These are phyloP conservation scores for Sebastes paucispinis DNA, from an alignment of 2,797 vertebrate genomes.

Conservation along the genomic window DNA sequence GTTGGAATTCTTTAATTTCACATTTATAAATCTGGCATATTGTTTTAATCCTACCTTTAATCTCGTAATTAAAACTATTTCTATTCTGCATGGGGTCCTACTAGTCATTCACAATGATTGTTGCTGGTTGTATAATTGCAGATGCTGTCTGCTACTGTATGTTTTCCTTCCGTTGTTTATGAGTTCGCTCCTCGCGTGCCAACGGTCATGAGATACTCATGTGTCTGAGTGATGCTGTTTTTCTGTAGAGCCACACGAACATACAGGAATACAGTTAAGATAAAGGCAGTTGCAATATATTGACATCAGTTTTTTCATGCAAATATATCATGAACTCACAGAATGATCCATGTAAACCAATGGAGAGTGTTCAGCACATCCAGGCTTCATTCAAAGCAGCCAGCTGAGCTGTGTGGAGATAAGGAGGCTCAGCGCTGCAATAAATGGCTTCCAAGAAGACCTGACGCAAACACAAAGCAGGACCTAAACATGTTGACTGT, in stretches of 20 bases:
- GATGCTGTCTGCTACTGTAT: neutral
- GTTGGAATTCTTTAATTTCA: neutral
- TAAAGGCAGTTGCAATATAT: neutral
- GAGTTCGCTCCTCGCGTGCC: neutral
- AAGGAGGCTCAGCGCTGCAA: slow-evolving; percentile 10
- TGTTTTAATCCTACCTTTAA: neutral
- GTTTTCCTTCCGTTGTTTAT: neutral
- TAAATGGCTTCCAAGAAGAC: neutral
- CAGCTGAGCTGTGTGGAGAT: slow-evolving; percentile 22
- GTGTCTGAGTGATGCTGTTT: neutral
- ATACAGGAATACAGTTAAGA: neutral
- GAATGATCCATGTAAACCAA: neutral
- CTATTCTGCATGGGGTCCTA: neutral
- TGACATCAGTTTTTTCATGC: slow-evolving; percentile 31
- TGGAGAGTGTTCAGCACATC: neutral
- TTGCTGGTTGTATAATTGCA: neutral
- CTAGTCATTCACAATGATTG: neutral
- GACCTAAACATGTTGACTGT: neutral
- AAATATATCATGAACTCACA: slow-evolving; percentile 41
- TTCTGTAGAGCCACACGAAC: too few relatives aligned
- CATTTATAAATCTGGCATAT: neutral
- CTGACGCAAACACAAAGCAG: neutral
- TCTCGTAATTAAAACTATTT: too few relatives aligned
- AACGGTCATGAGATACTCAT: neutral
- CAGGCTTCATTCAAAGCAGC: slow-evolving; percentile 53